Percentiles rank a stretch among this genome's conserved stretches.
These are phyloP conservation scores for Tipula helvola DNA, from an alignment of 2,888 invertebrate species.

Conservation along the genomic window DNA sequence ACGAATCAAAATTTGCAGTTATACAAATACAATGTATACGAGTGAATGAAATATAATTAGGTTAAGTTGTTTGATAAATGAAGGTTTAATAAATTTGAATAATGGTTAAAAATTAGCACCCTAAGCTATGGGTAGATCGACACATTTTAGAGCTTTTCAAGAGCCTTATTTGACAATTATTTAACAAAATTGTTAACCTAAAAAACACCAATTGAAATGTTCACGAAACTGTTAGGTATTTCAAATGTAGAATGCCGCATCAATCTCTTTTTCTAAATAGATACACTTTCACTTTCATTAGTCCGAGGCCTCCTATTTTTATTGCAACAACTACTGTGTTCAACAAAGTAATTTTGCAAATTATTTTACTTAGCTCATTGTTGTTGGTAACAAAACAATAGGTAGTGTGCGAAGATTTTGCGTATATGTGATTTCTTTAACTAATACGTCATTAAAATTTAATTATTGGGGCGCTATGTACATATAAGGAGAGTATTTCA, in stretches of 20 bases:
- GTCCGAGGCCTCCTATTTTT: not conserved
- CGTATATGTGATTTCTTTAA: not conserved
- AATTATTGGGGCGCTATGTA: not conserved
- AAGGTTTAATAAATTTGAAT: not conserved
- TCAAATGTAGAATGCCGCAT: not conserved
- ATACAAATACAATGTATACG: not conserved
- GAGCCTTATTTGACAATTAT: no score
- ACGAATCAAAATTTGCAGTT: not conserved
- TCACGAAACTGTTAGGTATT: not conserved
- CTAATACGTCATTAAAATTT: not conserved
- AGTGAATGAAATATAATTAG: not conserved
- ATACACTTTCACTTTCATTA: not conserved
- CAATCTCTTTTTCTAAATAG: not conserved
- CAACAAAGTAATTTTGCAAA: not conserved
- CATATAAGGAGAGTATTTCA: not conserved
- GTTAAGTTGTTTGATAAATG: not conserved
- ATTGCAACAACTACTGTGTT: not conserved
- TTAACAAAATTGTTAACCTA: not conserved
- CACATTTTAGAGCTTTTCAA: no score
- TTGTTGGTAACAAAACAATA: not conserved
- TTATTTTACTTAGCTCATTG: not conserved
- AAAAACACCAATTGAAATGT: not conserved
- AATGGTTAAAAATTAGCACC: not conserved
- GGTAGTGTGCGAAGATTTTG: not conserved
- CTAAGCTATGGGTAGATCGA: no score